phyloP scores from a whole-genome alignment of 2,888 invertebrate genomes.

The Calameuta pallipes region DNA sequence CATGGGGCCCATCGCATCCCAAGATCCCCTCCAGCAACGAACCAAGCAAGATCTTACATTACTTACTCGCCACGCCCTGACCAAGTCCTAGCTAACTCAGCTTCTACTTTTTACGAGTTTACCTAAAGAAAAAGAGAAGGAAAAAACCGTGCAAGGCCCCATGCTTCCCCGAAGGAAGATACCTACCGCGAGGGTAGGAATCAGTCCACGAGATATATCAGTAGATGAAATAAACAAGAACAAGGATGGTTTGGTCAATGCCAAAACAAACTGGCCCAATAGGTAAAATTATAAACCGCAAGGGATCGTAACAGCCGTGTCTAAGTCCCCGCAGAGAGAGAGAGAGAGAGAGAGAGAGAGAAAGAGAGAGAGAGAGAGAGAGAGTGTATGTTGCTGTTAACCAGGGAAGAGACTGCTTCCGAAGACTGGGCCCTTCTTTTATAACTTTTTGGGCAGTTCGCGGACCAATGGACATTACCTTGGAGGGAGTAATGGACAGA shows the following conservation, averaged over 20 bases:
- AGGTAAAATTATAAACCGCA: neutral
- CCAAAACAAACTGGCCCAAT: neutral
- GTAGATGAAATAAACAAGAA: neutral
- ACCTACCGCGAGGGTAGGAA: neutral
- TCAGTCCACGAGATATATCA: neutral
- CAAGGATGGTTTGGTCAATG: neutral
- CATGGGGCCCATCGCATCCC: constrained; percentile 40
- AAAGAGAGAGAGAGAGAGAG: too few species aligned
- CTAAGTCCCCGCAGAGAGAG: neutral
- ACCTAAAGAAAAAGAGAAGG: neutral
- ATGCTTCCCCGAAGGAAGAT: neutral
- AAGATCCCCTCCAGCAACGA: constrained; percentile 17
- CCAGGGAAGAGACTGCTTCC: too few species aligned
- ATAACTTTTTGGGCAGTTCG: too few species aligned
- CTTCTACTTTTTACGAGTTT: neutral
- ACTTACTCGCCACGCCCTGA: neutral
- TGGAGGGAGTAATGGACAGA: too few species aligned
- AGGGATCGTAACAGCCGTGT: neutral
- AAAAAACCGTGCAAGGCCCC: neutral
- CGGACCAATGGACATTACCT: too few species aligned
- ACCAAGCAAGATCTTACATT: constrained; percentile 32
- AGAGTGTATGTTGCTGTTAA: neutral
- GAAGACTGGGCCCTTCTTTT: too few species aligned
- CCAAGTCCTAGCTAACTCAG: neutral
- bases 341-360: neutral